phyloP scores from a whole-genome alignment of 1,140 invertebrate species.

The Ephestia elutella region DNA sequence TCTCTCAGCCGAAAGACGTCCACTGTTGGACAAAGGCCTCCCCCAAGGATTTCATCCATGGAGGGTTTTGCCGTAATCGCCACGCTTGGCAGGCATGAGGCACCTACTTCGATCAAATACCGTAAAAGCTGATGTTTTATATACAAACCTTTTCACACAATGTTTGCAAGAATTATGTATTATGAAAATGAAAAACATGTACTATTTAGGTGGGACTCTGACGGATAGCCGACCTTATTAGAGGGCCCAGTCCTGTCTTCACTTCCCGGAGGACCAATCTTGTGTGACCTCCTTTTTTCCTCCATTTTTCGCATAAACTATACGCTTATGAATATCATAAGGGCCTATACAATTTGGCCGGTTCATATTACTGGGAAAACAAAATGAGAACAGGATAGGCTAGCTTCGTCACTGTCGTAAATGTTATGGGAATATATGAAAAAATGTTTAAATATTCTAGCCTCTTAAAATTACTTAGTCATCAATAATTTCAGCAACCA shows the following conservation, averaged over 20 bases:
- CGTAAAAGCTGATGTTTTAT: too few relatives aligned
- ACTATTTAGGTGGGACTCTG: not conserved
- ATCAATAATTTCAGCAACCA: too few relatives aligned
- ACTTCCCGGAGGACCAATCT: not conserved
- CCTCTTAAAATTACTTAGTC: too few relatives aligned
- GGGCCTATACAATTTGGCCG: not conserved
- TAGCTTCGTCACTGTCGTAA: not conserved
- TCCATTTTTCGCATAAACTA: not conserved
- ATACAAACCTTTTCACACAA: too few relatives aligned
- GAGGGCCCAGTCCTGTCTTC: not conserved
- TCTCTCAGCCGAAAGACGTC: too few relatives aligned
- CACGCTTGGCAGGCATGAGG: too few relatives aligned
- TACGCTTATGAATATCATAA: slow-evolving; percentile 3
- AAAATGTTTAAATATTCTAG: too few relatives aligned
- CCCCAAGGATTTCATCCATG: too few relatives aligned
- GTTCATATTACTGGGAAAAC: slow-evolving; percentile 1
- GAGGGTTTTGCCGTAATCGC: too few relatives aligned
- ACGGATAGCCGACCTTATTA: slow-evolving; percentile 5
- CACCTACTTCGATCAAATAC: too few relatives aligned
- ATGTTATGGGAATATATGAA: not conserved
- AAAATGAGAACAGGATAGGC: not conserved
- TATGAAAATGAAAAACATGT: not conserved
- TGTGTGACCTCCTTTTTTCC: not conserved
- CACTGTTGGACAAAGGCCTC: too few relatives aligned
- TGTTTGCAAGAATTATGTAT: not conserved